Percentiles rank a stretch among this genome's conserved stretches.
phyloP scores from a whole-genome alignment of 2,113 vertebrate species.

The Dasyurus viverrinus region DNA sequence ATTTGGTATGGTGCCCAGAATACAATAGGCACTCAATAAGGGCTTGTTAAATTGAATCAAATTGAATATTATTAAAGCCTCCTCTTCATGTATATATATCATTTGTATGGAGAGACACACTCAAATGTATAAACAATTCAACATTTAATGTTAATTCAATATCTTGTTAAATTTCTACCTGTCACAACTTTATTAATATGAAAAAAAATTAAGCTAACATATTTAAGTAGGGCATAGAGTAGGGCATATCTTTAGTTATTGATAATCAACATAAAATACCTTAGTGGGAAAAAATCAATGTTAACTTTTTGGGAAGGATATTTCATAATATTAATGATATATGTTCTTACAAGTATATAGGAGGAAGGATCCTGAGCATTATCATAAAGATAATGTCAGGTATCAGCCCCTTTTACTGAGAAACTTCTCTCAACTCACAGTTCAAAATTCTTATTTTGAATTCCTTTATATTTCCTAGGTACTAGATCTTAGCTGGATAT shows the following conservation, averaged over 20 bases:
- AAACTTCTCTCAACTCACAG: not conserved
- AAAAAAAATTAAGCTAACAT: not conserved
- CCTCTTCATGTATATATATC: not conserved
- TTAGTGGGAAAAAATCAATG: not conserved
- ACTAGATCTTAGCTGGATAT: not conserved
- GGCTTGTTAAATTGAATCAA: not conserved
- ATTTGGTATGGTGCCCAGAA: not conserved
- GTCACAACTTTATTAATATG: not conserved
- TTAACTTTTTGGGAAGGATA: not conserved
- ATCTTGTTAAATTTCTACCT: not conserved
- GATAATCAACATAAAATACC: not conserved
- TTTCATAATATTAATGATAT: not conserved
- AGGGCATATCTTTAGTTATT: not conserved
- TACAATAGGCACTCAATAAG: not conserved
- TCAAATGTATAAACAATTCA: not conserved
- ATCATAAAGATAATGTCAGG: not conserved
- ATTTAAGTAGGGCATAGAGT: not conserved
- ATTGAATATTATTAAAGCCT: not conserved
- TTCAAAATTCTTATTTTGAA: not conserved
- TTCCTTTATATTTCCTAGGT: not conserved
- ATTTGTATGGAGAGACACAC: not conserved
- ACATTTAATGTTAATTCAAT: not conserved
- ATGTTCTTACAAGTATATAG: not conserved
- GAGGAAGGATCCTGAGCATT: not conserved
- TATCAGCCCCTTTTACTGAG: not conserved